Conservation (phyloP, 2,113 vertebrate species). For the Pogonocichla stellata region DNA sequence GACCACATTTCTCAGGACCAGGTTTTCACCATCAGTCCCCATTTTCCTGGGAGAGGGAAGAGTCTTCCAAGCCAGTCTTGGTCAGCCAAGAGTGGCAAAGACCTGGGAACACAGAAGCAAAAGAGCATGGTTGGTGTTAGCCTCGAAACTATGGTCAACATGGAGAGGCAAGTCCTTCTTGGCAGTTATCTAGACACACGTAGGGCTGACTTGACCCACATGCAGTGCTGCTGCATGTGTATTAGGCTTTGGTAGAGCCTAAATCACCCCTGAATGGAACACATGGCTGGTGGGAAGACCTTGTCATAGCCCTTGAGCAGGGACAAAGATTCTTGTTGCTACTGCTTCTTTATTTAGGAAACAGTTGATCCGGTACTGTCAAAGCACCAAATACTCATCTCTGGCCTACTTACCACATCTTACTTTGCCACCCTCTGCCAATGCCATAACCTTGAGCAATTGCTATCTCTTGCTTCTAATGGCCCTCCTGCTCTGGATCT, state of each 20-base stretch:
- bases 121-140: neutral
- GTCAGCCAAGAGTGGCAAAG: neutral
- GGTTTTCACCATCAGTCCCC: slow-evolving; percentile 71
- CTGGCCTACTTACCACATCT: fast-evolving
- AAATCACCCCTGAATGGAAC: neutral
- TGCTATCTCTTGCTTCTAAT: neutral
- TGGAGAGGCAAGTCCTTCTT: neutral
- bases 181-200: neutral
- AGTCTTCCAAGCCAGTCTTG: slow-evolving; percentile 19
- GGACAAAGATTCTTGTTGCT: neutral
- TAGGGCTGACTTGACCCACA: fast-evolving
- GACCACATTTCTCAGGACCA: slow-evolving; percentile 70
- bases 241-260: neutral
- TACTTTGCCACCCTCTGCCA: neutral
- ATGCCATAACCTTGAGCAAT: neutral
- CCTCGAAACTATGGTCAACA: neutral
- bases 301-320: neutral
- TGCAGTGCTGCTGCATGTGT: neutral
- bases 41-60: slow-evolving; percentile 57
- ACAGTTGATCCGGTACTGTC: neutral
- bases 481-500: neutral
- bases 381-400: neutral
- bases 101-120: slow-evolving; percentile 41
- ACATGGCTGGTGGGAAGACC: neutral
- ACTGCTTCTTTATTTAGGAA: neutral